Conservation (phyloP, 2,113 vertebrate genomes). For the Crotalus helleri region DNA sequence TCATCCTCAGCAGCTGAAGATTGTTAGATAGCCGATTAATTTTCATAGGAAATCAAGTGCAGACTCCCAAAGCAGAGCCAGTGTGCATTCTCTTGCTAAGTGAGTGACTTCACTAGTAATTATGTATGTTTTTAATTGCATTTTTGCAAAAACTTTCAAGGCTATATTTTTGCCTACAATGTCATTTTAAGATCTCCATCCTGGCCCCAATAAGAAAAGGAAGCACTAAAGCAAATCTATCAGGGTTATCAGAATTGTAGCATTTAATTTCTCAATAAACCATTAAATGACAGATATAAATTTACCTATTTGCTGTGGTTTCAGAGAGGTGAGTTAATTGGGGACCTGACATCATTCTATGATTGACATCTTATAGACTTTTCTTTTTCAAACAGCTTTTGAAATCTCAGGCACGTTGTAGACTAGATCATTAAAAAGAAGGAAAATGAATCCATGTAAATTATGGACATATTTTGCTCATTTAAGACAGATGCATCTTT, state of each 20-base stretch:
- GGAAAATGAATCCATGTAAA: slow-evolving; percentile 2
- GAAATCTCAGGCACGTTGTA: slow-evolving; percentile 10
- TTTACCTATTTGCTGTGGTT: slow-evolving; percentile 90
- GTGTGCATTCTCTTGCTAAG: slow-evolving; percentile 80
- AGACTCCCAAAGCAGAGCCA: slow-evolving; percentile 82
- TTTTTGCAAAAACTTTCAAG: slow-evolving; percentile 75
- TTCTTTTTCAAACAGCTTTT: slow-evolving; percentile 69
- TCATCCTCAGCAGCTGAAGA: slow-evolving; percentile 98
- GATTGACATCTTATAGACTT: slow-evolving; percentile 76
- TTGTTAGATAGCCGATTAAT: slow-evolving; percentile 99
- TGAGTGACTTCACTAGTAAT: slow-evolving; percentile 89
- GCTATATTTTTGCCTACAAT: slow-evolving; percentile 69
- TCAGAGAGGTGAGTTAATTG: slow-evolving; percentile 91
- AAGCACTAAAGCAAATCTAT: slow-evolving; percentile 78
- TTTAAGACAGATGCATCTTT: slow-evolving; percentile 22
- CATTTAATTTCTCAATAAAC: slow-evolving; percentile 92
- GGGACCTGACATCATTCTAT: slow-evolving; percentile 82
- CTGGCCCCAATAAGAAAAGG: slow-evolving; percentile 59
- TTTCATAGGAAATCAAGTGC: slow-evolving; percentile 99
- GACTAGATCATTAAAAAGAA: slow-evolving; percentile 27
- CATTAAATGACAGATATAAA: slow-evolving; percentile 95
- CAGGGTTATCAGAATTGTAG: slow-evolving; percentile 77
- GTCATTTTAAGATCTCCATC: slow-evolving; percentile 72
- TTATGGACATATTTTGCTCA: slow-evolving; percentile 19
- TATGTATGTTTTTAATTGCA: slow-evolving; percentile 96